phyloP scores from a whole-genome alignment of 2,888 invertebrate genomes.

The Tipula vernalis region DNA sequence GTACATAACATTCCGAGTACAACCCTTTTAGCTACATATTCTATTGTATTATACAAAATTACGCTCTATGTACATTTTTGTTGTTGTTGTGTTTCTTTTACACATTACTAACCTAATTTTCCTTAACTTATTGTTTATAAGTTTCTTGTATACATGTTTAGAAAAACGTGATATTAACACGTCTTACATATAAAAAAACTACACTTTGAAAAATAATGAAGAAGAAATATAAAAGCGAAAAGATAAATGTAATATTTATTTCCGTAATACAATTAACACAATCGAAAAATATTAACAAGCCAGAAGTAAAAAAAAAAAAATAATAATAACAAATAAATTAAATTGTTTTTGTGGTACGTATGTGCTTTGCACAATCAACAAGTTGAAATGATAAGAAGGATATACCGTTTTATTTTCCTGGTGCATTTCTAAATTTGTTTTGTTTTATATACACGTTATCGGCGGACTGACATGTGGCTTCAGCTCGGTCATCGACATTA shows the following conservation, averaged over 20 bases:
- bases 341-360: not conserved
- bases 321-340: too few relatives aligned
- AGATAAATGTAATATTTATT: not conserved
- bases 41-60: not conserved
- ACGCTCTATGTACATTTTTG: not conserved
- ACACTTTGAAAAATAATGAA: not conserved
- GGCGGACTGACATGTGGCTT: not conserved
- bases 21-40: not conserved
- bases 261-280: not conserved
- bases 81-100: not conserved
- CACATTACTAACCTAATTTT: not conserved
- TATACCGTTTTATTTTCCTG: not conserved
- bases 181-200: not conserved
- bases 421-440: not conserved
- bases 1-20: not conserved
- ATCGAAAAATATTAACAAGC: not conserved
- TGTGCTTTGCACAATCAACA: not conserved
- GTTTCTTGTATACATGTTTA: not conserved
- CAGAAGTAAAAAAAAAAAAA: not conserved
- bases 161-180: slow-evolving; percentile 4
- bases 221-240: not conserved
- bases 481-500: too few relatives aligned
- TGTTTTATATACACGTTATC: not conserved
- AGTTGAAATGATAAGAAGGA: not conserved
- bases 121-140: not conserved